phyloP scores from a whole-genome alignment of 1,140 invertebrate species.

The Drosophila sucinea region DNA sequence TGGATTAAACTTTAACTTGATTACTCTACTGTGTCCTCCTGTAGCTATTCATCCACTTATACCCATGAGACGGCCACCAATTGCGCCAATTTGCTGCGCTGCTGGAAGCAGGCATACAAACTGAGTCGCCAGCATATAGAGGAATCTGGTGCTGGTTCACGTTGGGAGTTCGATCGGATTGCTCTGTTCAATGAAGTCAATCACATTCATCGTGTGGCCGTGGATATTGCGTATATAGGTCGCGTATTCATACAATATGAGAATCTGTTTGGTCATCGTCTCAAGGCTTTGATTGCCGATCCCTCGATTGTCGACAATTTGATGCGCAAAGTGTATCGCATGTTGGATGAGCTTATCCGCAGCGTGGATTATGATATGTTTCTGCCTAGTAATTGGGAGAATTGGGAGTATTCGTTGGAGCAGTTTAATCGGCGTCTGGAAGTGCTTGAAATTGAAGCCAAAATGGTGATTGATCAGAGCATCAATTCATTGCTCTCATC shows the following conservation, averaged over 20 bases:
- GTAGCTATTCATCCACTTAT: conserved; percentile 84
- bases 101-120: conserved; percentile 90
- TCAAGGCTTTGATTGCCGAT: conserved; percentile 93
- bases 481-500: conserved; percentile 91
- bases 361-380: conserved; percentile 93
- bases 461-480: conserved; percentile 92
- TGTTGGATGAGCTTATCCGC: conserved; percentile 88
- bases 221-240: conserved; percentile 89
- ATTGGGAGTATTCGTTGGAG: conserved; percentile 92
- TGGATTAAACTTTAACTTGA: neutral
- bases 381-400: conserved; percentile 88
- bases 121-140: conserved; percentile 92
- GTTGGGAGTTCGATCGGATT: conserved; percentile 95
- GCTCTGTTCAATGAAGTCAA: conserved; percentile 92
- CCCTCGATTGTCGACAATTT: conserved; percentile 93
- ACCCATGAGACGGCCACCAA: conserved; percentile 85
- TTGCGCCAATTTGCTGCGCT: conserved; percentile 88
- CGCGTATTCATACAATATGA: conserved; percentile 93
- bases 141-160: conserved; percentile 89
- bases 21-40: too few relatives aligned
- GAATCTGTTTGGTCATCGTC: conserved; percentile 93
- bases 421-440: conserved; percentile 90
- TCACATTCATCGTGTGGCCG: conserved; percentile 91
- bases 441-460: conserved; percentile 91
- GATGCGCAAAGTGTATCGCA: conserved; percentile 84